Evolutionary conservation across 2,797 vertebrate species (phyloP), one percentile per base, ranked within the genome.

Genomic region (Pristis pectinata): DNA sequence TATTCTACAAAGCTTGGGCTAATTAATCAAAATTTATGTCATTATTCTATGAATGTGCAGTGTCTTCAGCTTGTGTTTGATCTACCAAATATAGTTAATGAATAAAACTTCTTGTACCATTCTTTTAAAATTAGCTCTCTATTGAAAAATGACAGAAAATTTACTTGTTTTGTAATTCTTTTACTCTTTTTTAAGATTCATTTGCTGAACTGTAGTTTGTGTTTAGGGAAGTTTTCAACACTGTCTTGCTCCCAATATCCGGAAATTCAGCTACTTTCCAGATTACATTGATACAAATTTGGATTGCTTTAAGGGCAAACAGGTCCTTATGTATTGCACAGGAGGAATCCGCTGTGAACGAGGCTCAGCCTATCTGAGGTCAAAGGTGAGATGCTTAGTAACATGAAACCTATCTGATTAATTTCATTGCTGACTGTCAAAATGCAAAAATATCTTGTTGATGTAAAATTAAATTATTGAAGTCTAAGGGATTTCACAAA

Each of bases 261-360:
- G 99, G 49, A 99, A 99, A 95, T 99, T 99, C 97, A 99, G 99
- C 97, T 99, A 99, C 96, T 99, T 99, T 95, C 99, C 99, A 1
- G 98, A 98, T 95, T 99, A 99, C 0, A 85, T 99, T 11, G 98
- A 99, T 96, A 97, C 98, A 96, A 99, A 99, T 96, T 96, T 99
- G 2, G 98, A 98, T 30, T 97, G 99, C 92, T 99, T 99, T 96
- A 96, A 97, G 96, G 97, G 98, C 96, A 99, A 99, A 96, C 98
- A 97, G 80, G 98, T 99, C 15, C 96, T 99, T 76, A 99, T 99
- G 99, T 99, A 99, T 96, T 99, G 99, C 96, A 99, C 99, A 0
- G 99, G 99, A 93, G 99, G 99, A 94, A 98, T 99, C 95, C 98
- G 99, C 94, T 99, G 99, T 95, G 99, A 99, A 96, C 97, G 98